A percentile compares a stretch with the other conserved stretches of the same genome.
Evolutionary conservation across 2,888 invertebrate genomes (phyloP).

Genomic region (Camponotus fellah): DNA sequence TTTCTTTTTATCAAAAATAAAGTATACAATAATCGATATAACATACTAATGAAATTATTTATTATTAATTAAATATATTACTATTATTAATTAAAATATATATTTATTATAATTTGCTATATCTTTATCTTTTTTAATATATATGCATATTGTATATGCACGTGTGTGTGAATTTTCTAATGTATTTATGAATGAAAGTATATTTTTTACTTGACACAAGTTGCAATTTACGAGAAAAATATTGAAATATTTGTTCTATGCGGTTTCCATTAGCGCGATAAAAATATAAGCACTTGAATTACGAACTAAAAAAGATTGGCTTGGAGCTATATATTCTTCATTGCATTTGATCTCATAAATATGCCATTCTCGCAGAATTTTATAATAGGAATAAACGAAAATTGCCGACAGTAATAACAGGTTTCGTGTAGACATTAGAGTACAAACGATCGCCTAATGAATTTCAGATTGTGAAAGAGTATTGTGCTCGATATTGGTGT

Average conservation of each 20-base stretch:
- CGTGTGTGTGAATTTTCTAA: not conserved
- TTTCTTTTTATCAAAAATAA: not conserved
- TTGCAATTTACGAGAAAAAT: not conserved
- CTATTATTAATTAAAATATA: too few relatives aligned
- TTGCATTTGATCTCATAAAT: slow-evolving; percentile 16
- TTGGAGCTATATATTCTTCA: slow-evolving; percentile 44
- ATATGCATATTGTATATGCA: not conserved
- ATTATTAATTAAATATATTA: not conserved
- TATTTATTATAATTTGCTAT: not conserved
- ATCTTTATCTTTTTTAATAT: not conserved
- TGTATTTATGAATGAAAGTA: not conserved
- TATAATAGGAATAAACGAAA: slow-evolving; percentile 39
- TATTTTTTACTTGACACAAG: slow-evolving; percentile 6
- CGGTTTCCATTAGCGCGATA: slow-evolving; percentile 14
- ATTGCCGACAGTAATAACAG: not conserved
- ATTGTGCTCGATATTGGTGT: not conserved
- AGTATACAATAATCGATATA: not conserved
- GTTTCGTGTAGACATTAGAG: not conserved
- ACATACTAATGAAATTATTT: not conserved
- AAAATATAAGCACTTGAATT: slow-evolving; percentile 11
- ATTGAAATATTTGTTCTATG: not conserved
- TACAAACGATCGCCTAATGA: slow-evolving; percentile 21
- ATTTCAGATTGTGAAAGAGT: slow-evolving; percentile 25
- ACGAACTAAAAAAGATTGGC: slow-evolving; percentile 23
- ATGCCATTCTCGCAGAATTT: slow-evolving; percentile 32